Percentiles rank a stretch among this genome's conserved stretches.
phyloP scores from a whole-genome alignment of 2,797 vertebrate species.

The Sphaeramia orbicularis region DNA sequence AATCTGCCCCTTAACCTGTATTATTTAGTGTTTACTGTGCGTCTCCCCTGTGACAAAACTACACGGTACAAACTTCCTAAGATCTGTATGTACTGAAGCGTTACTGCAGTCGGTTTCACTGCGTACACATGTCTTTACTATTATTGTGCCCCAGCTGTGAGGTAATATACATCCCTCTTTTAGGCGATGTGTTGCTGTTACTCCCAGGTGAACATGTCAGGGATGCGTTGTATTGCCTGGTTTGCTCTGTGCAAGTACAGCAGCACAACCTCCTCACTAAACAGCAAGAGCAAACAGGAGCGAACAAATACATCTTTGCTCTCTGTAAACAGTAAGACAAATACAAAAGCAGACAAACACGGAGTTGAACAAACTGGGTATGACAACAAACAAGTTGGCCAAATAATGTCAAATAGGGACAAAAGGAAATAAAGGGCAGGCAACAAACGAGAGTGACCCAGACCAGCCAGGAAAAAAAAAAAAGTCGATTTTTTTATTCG shows the following conservation, averaged over 20 bases:
- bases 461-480: slow-evolving; percentile 45
- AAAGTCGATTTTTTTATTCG: slow-evolving; percentile 36
- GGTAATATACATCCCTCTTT: slow-evolving; percentile 15
- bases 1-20: too few species aligned
- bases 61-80: too few species aligned
- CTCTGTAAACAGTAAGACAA: slow-evolving; percentile 69
- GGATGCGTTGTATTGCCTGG: slow-evolving; percentile 11
- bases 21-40: too few species aligned
- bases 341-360: slow-evolving; percentile 57
- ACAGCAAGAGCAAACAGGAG: slow-evolving; percentile 57
- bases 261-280: slow-evolving; percentile 35
- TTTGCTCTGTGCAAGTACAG: slow-evolving; percentile 29
- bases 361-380: slow-evolving; percentile 65
- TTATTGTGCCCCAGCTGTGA: slow-evolving; percentile 9
- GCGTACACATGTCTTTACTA: neutral
- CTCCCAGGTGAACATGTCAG: slow-evolving; percentile 13
- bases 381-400: slow-evolving; percentile 74
- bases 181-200: slow-evolving; percentile 2
- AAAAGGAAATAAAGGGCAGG: slow-evolving; percentile 58
- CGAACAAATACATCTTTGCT: slow-evolving; percentile 54
- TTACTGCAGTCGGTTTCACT: neutral
- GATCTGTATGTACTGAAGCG: neutral
- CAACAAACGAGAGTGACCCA: slow-evolving; percentile 48
- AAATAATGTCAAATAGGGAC: slow-evolving; percentile 70
- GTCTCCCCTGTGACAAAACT: too few species aligned